Conservation (phyloP, 2,797 vertebrate genomes). For the Graptemys geographica region DNA sequence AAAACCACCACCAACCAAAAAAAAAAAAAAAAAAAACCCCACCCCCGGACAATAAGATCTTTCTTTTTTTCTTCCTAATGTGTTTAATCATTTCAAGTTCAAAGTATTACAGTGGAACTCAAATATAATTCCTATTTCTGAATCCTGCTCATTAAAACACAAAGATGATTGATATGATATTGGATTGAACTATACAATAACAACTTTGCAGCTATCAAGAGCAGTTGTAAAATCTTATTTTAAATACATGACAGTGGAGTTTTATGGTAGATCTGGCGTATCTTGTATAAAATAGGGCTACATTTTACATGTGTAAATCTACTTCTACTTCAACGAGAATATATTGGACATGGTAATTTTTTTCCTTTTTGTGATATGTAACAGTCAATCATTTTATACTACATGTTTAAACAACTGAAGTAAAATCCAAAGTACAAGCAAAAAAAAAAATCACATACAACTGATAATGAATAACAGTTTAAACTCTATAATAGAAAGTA, state of each 20-base stretch:
- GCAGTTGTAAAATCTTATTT: constrained; percentile 42
- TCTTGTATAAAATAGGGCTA: constrained; percentile 21
- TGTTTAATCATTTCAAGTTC: constrained; percentile 70
- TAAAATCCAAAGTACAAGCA: neutral
- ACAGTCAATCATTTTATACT: neutral
- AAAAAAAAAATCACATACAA: constrained; percentile 16
- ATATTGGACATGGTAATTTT: constrained; percentile 42
- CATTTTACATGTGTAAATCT: constrained; percentile 30
- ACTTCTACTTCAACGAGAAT: constrained; percentile 21
- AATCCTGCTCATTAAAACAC: constrained; percentile 58
- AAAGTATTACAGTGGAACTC: constrained; percentile 64
- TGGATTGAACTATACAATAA: constrained; percentile 26
- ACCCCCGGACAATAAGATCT: constrained; percentile 28
- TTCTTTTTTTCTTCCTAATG: constrained; percentile 36
- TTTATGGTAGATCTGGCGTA: constrained; percentile 39
- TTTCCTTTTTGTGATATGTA: constrained; percentile 9
- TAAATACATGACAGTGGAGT: neutral
- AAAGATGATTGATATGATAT: constrained; percentile 45
- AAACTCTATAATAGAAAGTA: neutral
- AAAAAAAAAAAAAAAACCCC: neutral
- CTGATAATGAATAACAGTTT: constrained; percentile 5
- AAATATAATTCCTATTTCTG: constrained; percentile 62
- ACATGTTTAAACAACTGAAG: constrained; percentile 27
- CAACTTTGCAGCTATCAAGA: constrained; percentile 37
- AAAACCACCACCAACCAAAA: neutral